Base-by-base conservation (phyloP, 2,888 invertebrate genomes). In the Amiota minor region DNA sequence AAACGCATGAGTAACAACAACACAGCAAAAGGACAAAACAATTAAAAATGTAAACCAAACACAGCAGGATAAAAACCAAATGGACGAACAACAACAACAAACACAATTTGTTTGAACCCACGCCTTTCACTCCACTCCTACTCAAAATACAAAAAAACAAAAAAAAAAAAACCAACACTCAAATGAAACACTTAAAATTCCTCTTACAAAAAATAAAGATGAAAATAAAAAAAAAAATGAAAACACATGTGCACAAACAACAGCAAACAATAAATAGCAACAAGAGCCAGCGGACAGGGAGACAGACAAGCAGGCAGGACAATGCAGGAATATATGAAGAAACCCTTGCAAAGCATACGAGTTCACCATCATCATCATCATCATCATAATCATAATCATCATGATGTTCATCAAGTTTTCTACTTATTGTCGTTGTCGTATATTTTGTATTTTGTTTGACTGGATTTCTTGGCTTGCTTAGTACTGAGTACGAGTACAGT, bases 71-170 rank as follows among this genome's bases (percentile, higher is more conserved):
- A 49, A 16, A 16, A 16, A 59, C 53, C 56, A 55, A 35, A 35
- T 35, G 35, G 35, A 35, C 35, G 35, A 35, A 20, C 55, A 53
- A 23, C 35, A 14, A 55, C 55, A 70, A 70, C 70, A 70, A 70
- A 47, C 61, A 71, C 62, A 68, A 67, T 81, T 83, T 82, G 84
- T 80, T 83, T 84, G 84, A 84, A 78, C 84, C 84, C 82, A 81
- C 80, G 83, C 78, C 77, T 76, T 72, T 79, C 78, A 77, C 79
- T 47, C 70, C 20, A 20, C 59, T 20, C 20, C 11, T 56, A 56
- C 49, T 9, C 49, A 49, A 12, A 9, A 49, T 12, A 12, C 49
- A 49, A 49, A 49, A 49, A 12, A 12, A 59, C 20, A 10, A 20
- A 59, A 8, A 35, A 14, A 16, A 12, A 56, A 56, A 16, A 59